Evolutionary conservation across 1,140 invertebrate species (phyloP).

Genomic region (Ladona fulva): DNA sequence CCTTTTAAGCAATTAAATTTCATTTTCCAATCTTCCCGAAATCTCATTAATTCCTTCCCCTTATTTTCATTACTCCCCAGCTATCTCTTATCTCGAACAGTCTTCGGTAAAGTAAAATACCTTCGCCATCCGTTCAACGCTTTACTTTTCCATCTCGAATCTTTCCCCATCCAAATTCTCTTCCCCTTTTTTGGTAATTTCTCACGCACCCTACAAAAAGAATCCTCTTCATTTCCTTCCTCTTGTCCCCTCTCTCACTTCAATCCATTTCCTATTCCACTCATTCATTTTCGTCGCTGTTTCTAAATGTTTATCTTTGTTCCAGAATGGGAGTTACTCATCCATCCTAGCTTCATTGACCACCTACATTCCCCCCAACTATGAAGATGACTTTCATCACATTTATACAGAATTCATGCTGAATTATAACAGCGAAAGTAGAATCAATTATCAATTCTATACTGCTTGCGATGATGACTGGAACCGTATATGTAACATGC

Average conservation of each 20-base stretch:
- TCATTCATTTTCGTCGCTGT: too few relatives aligned
- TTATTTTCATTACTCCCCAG: background rate
- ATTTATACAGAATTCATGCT: too few relatives aligned
- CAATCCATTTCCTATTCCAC: background rate
- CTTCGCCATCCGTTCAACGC: background rate
- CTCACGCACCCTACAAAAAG: background rate
- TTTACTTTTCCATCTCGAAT: background rate
- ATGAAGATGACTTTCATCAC: too few relatives aligned
- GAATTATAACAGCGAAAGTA: too few relatives aligned
- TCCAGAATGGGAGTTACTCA: too few relatives aligned
- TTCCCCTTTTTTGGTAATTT: background rate
- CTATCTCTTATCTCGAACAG: background rate
- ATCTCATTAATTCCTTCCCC: background rate
- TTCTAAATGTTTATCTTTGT: too few relatives aligned
- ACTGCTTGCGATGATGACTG: too few relatives aligned
- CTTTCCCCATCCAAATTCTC: background rate
- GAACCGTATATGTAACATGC: too few relatives aligned
- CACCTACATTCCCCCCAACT: too few relatives aligned
- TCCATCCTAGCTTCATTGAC: too few relatives aligned
- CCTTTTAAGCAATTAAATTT: background rate
- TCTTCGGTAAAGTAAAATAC: background rate
- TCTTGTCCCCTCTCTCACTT: background rate
- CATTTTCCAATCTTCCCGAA: background rate
- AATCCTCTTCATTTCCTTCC: background rate
- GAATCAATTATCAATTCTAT: too few relatives aligned